Conservation (phyloP, 2,113 vertebrate genomes). For the Orycteropus afer region DNA sequence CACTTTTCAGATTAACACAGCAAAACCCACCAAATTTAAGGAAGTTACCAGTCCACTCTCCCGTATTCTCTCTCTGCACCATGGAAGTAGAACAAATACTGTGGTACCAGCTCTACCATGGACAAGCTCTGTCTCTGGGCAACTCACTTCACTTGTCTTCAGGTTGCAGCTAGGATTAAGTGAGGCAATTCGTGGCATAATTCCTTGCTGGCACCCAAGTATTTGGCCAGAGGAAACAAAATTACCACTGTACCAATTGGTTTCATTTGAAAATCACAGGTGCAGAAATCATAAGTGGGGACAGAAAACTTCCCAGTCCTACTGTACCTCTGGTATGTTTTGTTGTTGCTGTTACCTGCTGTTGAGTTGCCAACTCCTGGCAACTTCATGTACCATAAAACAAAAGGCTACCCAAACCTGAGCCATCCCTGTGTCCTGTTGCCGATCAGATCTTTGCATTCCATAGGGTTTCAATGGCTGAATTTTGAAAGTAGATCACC, state of each 20-base stretch:
- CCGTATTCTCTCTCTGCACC: neutral
- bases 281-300: neutral
- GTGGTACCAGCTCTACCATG: neutral
- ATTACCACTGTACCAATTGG: neutral
- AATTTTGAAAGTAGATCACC: neutral
- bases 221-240: neutral
- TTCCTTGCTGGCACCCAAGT: neutral
- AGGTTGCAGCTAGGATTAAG: neutral
- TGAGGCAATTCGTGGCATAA: neutral
- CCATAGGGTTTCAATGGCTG: neutral
- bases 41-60: neutral
- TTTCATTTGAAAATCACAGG: neutral
- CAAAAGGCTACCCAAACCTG: neutral
- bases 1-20: neutral
- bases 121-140: neutral
- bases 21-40: neutral
- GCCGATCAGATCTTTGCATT: neutral
- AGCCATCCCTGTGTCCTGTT: neutral
- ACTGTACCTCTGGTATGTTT: neutral
- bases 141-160: neutral
- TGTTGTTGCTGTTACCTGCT: neutral
- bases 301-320: fast-evolving
- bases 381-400: neutral
- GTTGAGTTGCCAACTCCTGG: neutral
- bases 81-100: fast-evolving